phyloP scores from a whole-genome alignment of 1,140 invertebrate genomes.

The Drosophila micromelanica region DNA sequence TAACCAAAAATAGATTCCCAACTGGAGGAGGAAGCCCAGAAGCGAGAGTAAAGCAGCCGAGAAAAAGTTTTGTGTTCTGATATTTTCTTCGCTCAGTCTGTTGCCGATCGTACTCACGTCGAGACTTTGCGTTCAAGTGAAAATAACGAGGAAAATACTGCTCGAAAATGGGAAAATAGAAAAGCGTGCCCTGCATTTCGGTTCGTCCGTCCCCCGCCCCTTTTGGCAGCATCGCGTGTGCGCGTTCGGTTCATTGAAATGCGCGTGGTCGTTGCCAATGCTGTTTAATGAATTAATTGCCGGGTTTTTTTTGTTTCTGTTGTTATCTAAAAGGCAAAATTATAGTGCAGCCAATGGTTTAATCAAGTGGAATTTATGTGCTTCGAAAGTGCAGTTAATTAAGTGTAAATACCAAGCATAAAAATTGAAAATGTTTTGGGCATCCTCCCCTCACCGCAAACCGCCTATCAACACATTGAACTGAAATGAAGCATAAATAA shows the following conservation, averaged over 20 bases:
- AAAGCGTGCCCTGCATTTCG: conserved; percentile 63
- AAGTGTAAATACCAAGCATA: conserved; percentile 71
- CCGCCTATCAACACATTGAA: conserved; percentile 38
- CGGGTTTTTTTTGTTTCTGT: conserved; percentile 36
- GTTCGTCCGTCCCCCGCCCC: background rate
- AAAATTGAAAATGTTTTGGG: conserved; percentile 42
- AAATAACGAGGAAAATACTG: conserved; percentile 22
- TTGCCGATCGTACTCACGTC: conserved; percentile 58
- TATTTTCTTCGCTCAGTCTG: conserved; percentile 46
- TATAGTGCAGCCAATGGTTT: conserved; percentile 75
- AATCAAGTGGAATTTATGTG: conserved; percentile 83
- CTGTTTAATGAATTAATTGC: conserved; percentile 79
- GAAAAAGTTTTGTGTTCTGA: conserved; percentile 19
- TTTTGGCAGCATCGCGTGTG: conserved; percentile 33
- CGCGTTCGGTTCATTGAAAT: conserved; percentile 52
- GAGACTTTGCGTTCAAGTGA: conserved; percentile 22
- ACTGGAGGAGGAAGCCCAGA: conserved; percentile 7
- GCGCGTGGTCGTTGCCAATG: conserved; percentile 59
- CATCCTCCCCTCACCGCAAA: background rate
- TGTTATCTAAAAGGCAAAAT: conserved; percentile 51
- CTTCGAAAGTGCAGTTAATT: conserved; percentile 75
- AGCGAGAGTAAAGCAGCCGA: background rate
- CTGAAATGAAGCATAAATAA: conserved; percentile 27
- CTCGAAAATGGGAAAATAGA: conserved; percentile 49
- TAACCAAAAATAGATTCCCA: conserved; percentile 70